phyloP scores from a whole-genome alignment of 2,888 invertebrate species.

The Suillia variegata region DNA sequence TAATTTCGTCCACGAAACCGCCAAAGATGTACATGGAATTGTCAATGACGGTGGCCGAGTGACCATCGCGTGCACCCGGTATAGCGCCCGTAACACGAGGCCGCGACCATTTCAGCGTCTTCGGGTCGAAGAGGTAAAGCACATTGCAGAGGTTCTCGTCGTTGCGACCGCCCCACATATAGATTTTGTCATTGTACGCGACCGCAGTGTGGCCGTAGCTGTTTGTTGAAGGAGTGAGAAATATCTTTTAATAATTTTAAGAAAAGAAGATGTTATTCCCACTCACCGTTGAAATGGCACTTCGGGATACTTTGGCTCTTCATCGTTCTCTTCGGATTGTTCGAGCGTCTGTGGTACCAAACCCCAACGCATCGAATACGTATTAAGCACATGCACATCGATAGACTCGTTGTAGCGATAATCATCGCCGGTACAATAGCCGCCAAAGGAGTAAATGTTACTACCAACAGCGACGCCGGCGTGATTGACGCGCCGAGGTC shows the following conservation, averaged over 20 bases:
- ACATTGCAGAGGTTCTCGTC: conserved; percentile 77
- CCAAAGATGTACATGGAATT: conserved; percentile 88
- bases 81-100: conserved; percentile 71
- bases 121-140: conserved; percentile 81
- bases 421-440: conserved; percentile 82
- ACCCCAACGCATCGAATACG: conserved; percentile 68
- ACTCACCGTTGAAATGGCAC: conserved; percentile 72
- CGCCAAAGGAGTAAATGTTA: conserved; percentile 88
- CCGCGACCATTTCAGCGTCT: conserved; percentile 70
- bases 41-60: conserved; percentile 82
- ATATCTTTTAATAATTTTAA: not conserved
- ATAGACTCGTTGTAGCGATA: conserved; percentile 78
- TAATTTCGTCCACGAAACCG: conserved; percentile 85
- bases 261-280: not conserved
- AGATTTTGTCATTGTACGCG: conserved; percentile 72
- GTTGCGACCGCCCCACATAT: conserved; percentile 92
- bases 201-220: conserved; percentile 90
- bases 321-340: conserved; percentile 52
- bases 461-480: conserved; percentile 83
- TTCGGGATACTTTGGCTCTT: conserved; percentile 62
- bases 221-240: not conserved
- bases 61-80: conserved; percentile 88
- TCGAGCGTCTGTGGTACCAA: conserved; percentile 64
- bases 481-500: conserved; percentile 90
- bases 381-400: conserved; percentile 85